Base-by-base conservation (phyloP, 2,888 invertebrate genomes). In the Clusia tigrina region DNA sequence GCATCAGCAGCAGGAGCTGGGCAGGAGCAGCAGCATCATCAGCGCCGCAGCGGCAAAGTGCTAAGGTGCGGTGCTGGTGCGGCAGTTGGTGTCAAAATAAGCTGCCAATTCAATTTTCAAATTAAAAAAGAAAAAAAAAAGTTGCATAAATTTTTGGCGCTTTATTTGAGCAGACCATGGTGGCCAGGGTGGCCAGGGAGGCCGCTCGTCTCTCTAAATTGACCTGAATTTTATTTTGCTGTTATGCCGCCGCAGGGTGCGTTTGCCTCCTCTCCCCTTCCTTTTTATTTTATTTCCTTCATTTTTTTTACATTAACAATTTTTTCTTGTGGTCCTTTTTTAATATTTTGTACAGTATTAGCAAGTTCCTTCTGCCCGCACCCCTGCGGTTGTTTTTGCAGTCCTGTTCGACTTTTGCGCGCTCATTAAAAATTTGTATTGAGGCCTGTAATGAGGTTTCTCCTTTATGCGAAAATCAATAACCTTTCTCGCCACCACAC, bases 91-190 rank as follows among this genome's bases (percentile, higher is more conserved):
- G 66, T 69, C 71, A 71, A 75, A 74, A 76, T 75, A 76, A 74
- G 75, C 75, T 76, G 74, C 71, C 76, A 76, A 74, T 76, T 77
- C 74, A 76, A 76, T 76, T 76, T 77, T 66, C 71, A 73, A 77
- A 72, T 76, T 48, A 48, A 48, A 48, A 48, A 3, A 55, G n/a
- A 22, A 42, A 55, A 20, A 55, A 55, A 15, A 38, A 48, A 48
- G 22, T 48, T 48, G 18, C 18, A 20, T 48, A 48, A 25, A 18
- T 24, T 46, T 57, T 57, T 37, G 57, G 48, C 48, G 48, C 48
- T 5, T 48, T 3, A 20, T 48, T 48, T 18, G 18, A 20, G 20
- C 6, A 32, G 6, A 32, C 32, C 12, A 9, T 32, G 32, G 32
- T 9, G 32, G 32, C 6, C 32, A 12, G 12, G n/a, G n/a, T n/a